Conservation (phyloP, 2,113 vertebrate species). For the Girardinichthys multiradiatus region DNA sequence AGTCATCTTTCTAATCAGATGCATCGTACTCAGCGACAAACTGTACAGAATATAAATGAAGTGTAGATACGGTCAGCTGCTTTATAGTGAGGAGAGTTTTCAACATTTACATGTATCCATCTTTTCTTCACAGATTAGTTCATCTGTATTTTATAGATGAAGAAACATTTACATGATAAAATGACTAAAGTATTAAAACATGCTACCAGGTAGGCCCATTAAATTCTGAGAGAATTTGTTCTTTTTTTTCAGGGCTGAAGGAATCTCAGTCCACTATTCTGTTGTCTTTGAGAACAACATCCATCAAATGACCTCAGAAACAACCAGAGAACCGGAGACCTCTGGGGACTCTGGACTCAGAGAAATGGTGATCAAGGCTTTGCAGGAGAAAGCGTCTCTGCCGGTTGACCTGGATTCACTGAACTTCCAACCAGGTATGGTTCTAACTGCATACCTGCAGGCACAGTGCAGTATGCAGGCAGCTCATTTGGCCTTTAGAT, state of each 20-base stretch:
- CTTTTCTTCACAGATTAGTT: background rate
- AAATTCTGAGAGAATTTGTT: background rate
- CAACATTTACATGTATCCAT: too few species aligned
- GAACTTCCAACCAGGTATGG: slow-evolving; percentile 77
- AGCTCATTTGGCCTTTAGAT: too few species aligned
- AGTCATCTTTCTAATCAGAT: too few species aligned
- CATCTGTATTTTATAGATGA: background rate
- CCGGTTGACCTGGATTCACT: slow-evolving; percentile 84
- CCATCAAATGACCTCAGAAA: slow-evolving; percentile 62
- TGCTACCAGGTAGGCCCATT: too few species aligned
- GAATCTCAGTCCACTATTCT: slow-evolving; percentile 81
- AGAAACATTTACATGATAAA: background rate
- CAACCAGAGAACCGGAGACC: slow-evolving; percentile 47
- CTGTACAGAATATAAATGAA: too few species aligned
- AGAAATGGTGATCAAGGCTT: slow-evolving; percentile 81
- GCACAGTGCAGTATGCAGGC: background rate
- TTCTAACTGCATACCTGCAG: background rate
- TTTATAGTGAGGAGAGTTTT: too few species aligned
- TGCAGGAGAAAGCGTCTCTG: slow-evolving; percentile 84
- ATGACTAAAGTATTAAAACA: background rate
- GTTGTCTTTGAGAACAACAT: slow-evolving; percentile 83
- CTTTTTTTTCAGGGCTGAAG: slow-evolving; percentile 77
- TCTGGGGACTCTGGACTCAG: slow-evolving; percentile 75
- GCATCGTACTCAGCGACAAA: too few species aligned
- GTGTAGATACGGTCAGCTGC: too few species aligned